Base-by-base conservation (phyloP, 2,113 vertebrate genomes). In the Ellobius talpinus region DNA sequence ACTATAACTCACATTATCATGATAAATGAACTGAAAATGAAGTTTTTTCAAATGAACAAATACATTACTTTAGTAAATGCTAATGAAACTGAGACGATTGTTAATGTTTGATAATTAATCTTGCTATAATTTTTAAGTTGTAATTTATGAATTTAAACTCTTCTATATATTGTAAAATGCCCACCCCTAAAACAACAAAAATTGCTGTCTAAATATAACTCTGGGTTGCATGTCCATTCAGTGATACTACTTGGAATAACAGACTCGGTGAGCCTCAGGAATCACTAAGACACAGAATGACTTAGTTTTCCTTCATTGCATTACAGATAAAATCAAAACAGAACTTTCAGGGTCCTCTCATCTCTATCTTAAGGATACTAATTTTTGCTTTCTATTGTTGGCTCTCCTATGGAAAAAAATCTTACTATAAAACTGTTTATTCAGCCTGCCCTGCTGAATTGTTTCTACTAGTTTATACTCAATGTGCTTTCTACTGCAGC, bases 21-120 rank as follows among this genome's bases (percentile, higher is more conserved):
- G 29, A 86, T 77, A 90, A 93, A 82, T 81, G 2, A 88, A 74
- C 45, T 92, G 65, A 94, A 42, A 91, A 85, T 94, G 87, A 93
- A 93, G 61, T 55, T 73, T 95, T 95, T 79, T 74, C 36, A 52
- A 93, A 29, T 3, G 16, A 8, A 45, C 66, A 93, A 73, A 68
- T 68, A 14, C 11, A 95, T 55, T 19, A 88, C 45, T 72, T 91
- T 89, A 92, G 21, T 29, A 96, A 91, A 14, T 89, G 1, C 42
- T 87, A 94, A 36, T 23, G 72, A 96, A 91, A 79, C n/a, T 39
- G 3, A 95, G 89, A 47, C 76, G 55, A 36, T 94, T 81, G 36
- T 81, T 1, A 47, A 7, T 39, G 61, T 79, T 91, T 88, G 82
- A 58, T 89, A 61, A 94, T 90, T 94, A 79, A 12, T 5, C 47